A percentile compares a stretch with the other conserved stretches of the same genome.
phyloP scores from a whole-genome alignment of 2,888 invertebrate species.

The Torymus aiolomorphi region DNA sequence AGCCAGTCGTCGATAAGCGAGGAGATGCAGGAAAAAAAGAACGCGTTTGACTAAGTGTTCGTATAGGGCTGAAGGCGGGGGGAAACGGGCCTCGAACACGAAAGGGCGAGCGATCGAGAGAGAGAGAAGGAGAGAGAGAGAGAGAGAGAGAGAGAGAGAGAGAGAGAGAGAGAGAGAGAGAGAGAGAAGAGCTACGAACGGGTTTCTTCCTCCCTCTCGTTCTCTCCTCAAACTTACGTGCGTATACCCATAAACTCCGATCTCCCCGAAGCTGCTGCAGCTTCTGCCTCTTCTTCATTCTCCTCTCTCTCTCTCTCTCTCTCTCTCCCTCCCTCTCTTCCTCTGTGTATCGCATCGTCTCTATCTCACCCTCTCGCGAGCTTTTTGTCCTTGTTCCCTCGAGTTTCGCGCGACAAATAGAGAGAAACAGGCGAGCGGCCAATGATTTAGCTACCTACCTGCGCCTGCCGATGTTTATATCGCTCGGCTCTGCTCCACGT shows the following conservation, averaged over 20 bases:
- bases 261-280: constrained; percentile 7
- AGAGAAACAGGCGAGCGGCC: constrained; percentile 33
- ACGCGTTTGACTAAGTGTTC: constrained; percentile 49
- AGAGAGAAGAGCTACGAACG: background rate
- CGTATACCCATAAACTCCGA: constrained; percentile 44
- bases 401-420: constrained; percentile 45
- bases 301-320: background rate
- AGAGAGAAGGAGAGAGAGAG: no score
- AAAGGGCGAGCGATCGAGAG: constrained; percentile 40
- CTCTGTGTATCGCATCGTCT: background rate
- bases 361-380: background rate
- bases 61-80: constrained; percentile 20
- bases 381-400: constrained; percentile 10
- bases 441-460: constrained; percentile 43
- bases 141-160: background rate
- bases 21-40: constrained; percentile 21
- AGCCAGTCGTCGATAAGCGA: constrained; percentile 2
- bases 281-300: constrained; percentile 3
- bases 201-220: constrained; percentile 13
- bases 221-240: constrained; percentile 1
- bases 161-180: background rate
- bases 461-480: constrained; percentile 30
- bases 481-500: constrained; percentile 8
- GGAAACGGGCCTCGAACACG: constrained; percentile 48
- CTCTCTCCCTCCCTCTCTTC: background rate